Percentiles rank a stretch among this genome's conserved stretches.
phyloP scores from a whole-genome alignment of 92 coral and sea anemone genomes.

The Micromussa lordhowensis region DNA sequence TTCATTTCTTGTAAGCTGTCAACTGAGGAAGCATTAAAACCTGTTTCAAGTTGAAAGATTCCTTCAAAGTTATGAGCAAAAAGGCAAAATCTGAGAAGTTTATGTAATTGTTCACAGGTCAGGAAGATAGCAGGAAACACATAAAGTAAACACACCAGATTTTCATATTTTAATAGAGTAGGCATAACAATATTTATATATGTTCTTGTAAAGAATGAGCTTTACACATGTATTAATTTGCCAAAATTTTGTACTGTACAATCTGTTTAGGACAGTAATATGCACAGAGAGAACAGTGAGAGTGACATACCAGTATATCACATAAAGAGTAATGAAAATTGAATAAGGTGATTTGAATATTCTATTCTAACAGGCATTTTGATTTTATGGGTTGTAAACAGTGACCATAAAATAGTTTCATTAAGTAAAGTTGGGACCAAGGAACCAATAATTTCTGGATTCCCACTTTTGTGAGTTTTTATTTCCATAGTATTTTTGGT shows the following conservation, averaged over 20 bases:
- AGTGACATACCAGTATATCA: not conserved
- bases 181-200: not conserved
- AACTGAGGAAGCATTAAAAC: too few relatives aligned
- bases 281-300: not conserved
- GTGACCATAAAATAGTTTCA: conserved; percentile 4
- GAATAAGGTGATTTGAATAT: conserved; percentile 5
- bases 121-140: conserved; percentile 1
- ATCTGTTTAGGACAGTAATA: conserved; percentile 1
- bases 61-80: not conserved
- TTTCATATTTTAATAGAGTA: not conserved
- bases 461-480: conserved; percentile 12
- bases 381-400: conserved; percentile 18
- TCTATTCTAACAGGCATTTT: conserved; percentile 2
- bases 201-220: not conserved
- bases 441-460: conserved; percentile 1
- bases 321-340: conserved; percentile 14
- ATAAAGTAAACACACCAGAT: conserved; percentile 12
- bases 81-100: too few relatives aligned
- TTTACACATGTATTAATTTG: not conserved
- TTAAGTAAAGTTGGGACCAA: not conserved
- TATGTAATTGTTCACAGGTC: not conserved
- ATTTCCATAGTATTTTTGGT: not conserved
- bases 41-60: not conserved
- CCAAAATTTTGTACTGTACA: conserved; percentile 17
- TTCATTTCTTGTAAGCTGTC: not conserved